Percentiles rank a stretch among this genome's conserved stretches.
Conservation (phyloP, 2,113 vertebrate genomes). For the Dromiciops gliroides region DNA sequence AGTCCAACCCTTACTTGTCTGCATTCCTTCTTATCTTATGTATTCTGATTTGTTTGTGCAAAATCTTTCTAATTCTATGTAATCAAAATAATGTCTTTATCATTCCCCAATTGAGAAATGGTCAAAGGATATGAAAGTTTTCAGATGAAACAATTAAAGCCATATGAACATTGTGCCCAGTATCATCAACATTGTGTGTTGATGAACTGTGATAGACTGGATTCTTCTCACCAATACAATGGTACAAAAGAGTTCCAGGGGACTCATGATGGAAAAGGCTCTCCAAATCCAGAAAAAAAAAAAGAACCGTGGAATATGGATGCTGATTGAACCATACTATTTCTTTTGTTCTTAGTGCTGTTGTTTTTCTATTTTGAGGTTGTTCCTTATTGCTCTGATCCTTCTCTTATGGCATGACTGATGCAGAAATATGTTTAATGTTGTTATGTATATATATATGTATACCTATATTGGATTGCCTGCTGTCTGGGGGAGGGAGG, state of each 20-base stretch:
- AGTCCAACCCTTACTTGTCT: background rate
- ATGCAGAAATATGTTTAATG: no score
- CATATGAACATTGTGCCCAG: background rate
- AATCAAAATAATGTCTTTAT: background rate
- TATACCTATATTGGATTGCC: no score
- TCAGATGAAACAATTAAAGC: background rate
- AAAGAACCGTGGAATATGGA: no score
- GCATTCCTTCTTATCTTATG: background rate
- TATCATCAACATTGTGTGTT: background rate
- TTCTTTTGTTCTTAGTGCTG: no score
- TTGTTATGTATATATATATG: no score
- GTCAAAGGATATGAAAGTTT: background rate
- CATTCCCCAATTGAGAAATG: background rate
- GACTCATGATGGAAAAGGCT: background rate
- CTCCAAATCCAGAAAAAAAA: no score
- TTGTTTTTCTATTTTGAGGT: no score
- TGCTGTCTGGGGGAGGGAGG: no score
- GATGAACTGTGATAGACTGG: background rate
- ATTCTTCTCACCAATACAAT: background rate
- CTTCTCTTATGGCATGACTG: no score
- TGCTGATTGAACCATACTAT: no score
- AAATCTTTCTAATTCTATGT: background rate
- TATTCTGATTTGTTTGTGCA: background rate
- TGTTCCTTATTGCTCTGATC: no score
- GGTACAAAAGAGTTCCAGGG: background rate